These are phyloP conservation scores for Leucophenga montana DNA, from an alignment of 2,888 invertebrate genomes.

Conservation along the genomic window DNA sequence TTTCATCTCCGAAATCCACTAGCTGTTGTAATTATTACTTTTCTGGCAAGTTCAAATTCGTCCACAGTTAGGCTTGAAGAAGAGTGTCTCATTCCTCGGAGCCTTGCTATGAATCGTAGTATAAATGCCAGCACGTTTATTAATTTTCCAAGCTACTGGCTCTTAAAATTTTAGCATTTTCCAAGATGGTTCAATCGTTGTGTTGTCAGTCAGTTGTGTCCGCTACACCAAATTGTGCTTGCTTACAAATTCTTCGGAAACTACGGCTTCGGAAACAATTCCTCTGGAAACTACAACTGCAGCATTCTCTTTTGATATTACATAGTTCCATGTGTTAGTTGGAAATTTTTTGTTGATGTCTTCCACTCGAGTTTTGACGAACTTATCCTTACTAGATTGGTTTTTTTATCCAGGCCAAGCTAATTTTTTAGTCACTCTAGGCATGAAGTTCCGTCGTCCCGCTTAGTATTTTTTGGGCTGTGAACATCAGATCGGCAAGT, in stretches of 20 bases:
- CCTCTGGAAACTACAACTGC: too few relatives aligned
- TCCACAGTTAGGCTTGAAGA: too few relatives aligned
- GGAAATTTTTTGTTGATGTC: too few relatives aligned
- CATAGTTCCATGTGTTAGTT: too few relatives aligned
- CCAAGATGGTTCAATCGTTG: too few relatives aligned
- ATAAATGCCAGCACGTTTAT: not conserved
- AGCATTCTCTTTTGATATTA: too few relatives aligned
- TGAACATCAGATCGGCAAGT: not conserved
- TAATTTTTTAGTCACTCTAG: slow-evolving; percentile 1
- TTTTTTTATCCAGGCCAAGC: not conserved
- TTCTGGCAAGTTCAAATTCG: too few relatives aligned
- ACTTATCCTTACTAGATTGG: not conserved
- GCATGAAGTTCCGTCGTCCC: not conserved
- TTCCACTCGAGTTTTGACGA: too few relatives aligned
- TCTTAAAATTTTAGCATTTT: too few relatives aligned
- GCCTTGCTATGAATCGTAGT: not conserved
- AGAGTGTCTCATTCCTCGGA: not conserved
- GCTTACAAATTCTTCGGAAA: not conserved
- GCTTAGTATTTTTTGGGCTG: not conserved
- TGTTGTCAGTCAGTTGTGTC: too few relatives aligned
- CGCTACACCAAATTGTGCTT: too few relatives aligned
- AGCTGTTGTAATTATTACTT: slow-evolving; percentile 5
- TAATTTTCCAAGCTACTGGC: not conserved
- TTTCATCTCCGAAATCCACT: not conserved
- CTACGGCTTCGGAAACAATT: not conserved